These are phyloP conservation scores for Trachops cirrhosus DNA, from an alignment of 2,797 vertebrate species.

Conservation along the genomic window DNA sequence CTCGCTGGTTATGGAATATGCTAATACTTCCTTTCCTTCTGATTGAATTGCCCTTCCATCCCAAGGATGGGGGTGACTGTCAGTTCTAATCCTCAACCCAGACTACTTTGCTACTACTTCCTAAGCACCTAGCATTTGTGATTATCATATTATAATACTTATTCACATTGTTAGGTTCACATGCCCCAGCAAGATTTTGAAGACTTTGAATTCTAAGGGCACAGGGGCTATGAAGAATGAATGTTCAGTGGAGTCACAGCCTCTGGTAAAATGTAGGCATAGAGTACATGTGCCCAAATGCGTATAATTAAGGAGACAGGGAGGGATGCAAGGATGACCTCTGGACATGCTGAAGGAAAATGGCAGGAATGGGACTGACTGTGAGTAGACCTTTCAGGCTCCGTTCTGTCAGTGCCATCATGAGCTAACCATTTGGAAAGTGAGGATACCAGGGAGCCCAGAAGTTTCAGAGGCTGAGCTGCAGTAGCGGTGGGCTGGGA, in stretches of 20 bases:
- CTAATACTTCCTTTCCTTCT: background rate
- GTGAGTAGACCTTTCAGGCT: background rate
- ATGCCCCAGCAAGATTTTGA: background rate
- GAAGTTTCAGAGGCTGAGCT: background rate
- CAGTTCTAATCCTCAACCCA: background rate
- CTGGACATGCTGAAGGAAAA: background rate
- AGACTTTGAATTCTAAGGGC: background rate
- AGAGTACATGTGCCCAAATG: background rate
- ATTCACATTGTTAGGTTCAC: background rate
- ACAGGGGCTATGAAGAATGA: background rate
- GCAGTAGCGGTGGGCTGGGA: background rate
- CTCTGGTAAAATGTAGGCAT: background rate
- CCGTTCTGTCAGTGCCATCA: background rate
- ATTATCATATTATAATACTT: background rate
- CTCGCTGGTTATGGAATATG: background rate
- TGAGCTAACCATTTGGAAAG: background rate
- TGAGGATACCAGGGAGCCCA: background rate
- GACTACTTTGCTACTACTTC: background rate
- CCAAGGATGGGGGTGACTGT: background rate
- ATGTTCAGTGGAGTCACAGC: background rate
- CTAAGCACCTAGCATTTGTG: background rate
- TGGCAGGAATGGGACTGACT: background rate
- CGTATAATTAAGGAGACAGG: background rate
- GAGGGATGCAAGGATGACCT: background rate
- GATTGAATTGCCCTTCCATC: background rate